phyloP scores from a whole-genome alignment of 2,888 invertebrate species.

The Pantelozetes paolii region DNA sequence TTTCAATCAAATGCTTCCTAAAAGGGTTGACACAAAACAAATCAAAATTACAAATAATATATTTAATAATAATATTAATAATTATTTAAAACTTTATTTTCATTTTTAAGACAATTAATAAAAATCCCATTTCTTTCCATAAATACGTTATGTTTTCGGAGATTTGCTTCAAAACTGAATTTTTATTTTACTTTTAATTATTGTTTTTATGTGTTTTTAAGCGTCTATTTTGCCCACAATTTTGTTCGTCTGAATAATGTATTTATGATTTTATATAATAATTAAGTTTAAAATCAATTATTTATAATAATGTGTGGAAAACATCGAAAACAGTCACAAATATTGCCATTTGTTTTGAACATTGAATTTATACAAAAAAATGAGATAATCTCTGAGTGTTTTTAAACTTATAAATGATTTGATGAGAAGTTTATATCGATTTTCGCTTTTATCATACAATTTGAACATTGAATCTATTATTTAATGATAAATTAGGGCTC shows the following conservation, averaged over 20 bases:
- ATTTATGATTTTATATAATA: neutral
- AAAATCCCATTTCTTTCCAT: constrained; percentile 20
- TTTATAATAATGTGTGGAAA: constrained; percentile 13
- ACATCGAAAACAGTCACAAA: constrained; percentile 35
- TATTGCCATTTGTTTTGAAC: constrained; percentile 33
- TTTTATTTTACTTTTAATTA: neutral
- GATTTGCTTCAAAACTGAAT: neutral
- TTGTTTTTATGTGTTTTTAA: neutral
- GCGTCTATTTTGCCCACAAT: constrained; percentile 9
- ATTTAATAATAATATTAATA: constrained; percentile 11
- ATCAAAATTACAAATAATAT: constrained; percentile 25
- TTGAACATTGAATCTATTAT: constrained; percentile 15
- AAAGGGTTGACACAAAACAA: constrained; percentile 35
- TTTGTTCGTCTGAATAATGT: neutral
- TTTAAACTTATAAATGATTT: constrained; percentile 13
- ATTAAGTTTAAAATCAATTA: neutral
- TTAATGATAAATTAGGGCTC: constrained; percentile 1
- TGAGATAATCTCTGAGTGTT: constrained; percentile 2
- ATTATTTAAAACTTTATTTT: neutral
- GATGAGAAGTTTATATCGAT: constrained; percentile 18
- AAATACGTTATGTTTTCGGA: neutral
- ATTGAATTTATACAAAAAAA: constrained; percentile 33
- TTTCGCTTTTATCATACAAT: constrained; percentile 25
- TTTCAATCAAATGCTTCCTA: constrained; percentile 30
- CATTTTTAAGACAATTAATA: neutral